phyloP scores from a whole-genome alignment of 2,888 invertebrate genomes.

The Plusia festucae region DNA sequence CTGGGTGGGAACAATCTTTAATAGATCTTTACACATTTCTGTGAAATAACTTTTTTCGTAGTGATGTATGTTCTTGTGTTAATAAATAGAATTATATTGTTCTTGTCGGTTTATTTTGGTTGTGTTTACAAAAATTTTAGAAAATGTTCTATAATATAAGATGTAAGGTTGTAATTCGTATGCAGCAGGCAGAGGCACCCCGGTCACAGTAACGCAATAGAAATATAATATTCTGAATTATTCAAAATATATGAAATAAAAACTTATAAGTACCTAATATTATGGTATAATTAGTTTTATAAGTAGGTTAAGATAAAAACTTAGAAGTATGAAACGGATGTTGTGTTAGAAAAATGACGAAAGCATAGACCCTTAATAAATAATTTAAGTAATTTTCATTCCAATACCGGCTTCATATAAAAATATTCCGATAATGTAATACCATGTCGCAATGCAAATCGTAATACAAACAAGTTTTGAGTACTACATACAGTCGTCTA shows the following conservation, averaged over 20 bases:
- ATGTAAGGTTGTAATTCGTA: constrained; percentile 33
- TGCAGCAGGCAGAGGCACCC: constrained; percentile 21
- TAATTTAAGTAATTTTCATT: background rate
- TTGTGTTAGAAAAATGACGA: no score
- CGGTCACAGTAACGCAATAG: background rate
- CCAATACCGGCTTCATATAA: background rate
- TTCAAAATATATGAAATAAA: constrained; percentile 20
- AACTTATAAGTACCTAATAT: no score
- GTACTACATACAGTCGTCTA: constrained; percentile 25
- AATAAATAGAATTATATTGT: no score
- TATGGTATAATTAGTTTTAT: no score
- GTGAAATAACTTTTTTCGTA: no score
- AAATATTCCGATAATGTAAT: background rate
- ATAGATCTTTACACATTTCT: no score
- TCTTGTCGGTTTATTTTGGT: constrained; percentile 28
- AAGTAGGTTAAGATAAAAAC: background rate
- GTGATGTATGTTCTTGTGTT: no score
- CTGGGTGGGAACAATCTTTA: no score
- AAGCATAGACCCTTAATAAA: no score
- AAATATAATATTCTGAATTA: constrained; percentile 42
- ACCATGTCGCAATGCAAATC: background rate
- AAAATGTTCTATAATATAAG: constrained; percentile 25
- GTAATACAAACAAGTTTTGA: constrained; percentile 9
- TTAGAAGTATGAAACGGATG: constrained; percentile 1
- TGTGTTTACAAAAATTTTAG: constrained; percentile 9